A percentile compares a stretch with the other conserved stretches of the same genome.
phyloP scores from a whole-genome alignment of 2,888 invertebrate species.

The Apamea sordens region DNA sequence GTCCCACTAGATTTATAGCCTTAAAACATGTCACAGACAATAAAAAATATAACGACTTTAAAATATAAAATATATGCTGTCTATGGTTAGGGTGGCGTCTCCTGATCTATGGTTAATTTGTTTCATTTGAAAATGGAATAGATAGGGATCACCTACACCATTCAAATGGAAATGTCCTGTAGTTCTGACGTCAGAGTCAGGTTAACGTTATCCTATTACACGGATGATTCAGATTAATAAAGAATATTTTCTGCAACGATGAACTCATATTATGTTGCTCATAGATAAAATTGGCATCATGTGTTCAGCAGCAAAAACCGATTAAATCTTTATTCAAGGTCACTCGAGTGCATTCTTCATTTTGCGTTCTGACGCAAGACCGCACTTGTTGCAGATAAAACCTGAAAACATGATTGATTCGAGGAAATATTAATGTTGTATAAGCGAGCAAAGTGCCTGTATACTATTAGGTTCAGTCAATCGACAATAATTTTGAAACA shows the following conservation, averaged over 20 bases:
- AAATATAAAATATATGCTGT: constrained; percentile 46
- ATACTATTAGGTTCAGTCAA: constrained; percentile 30
- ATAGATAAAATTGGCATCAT: constrained; percentile 69
- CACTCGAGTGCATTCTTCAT: constrained; percentile 62
- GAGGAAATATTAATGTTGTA: constrained; percentile 34
- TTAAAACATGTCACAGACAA: constrained; percentile 63
- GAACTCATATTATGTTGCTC: constrained; percentile 69
- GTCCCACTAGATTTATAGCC: constrained; percentile 72
- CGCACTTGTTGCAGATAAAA: constrained; percentile 53
- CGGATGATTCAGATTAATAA: constrained; percentile 62
- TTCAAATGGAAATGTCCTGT: constrained; percentile 44
- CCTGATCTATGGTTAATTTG: constrained; percentile 34
- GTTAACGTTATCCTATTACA: constrained; percentile 36
- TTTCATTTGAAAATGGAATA: constrained; percentile 28
- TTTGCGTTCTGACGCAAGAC: constrained; percentile 47
- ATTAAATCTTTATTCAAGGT: constrained; percentile 58
- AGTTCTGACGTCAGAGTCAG: constrained; percentile 5
- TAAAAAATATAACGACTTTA: constrained; percentile 59
- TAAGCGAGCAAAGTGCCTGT: constrained; percentile 26
- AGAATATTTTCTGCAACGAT: constrained; percentile 65
- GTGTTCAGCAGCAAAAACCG: constrained; percentile 52
- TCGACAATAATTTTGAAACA: constrained; percentile 23
- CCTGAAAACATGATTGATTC: constrained; percentile 51
- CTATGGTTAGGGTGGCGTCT: constrained; percentile 24
- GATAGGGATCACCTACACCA: constrained; percentile 33